Conservation (phyloP, 2,888 invertebrate species). For the Eupsilia transversa region DNA sequence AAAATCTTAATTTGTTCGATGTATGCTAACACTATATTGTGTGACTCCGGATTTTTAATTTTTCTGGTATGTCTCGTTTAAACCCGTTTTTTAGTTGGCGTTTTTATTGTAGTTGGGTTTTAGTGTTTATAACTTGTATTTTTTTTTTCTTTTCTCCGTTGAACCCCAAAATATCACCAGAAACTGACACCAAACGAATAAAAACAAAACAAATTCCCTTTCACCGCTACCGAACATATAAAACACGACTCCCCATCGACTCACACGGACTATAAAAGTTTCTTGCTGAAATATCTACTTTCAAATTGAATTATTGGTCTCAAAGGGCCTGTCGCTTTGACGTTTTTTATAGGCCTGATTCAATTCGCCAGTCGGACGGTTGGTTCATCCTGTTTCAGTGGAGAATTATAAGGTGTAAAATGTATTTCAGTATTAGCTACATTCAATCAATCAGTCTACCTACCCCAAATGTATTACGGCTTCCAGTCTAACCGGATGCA, state of each 20-base stretch:
- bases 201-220: slow-evolving; percentile 35
- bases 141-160: too few relatives aligned
- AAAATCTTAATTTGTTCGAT: too few relatives aligned
- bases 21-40: too few relatives aligned
- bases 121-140: too few relatives aligned
- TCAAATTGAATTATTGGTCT: slow-evolving; percentile 72
- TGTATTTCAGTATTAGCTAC: neutral
- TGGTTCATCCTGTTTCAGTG: slow-evolving; percentile 1
- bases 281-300: slow-evolving; percentile 55
- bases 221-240: slow-evolving; percentile 15
- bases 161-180: neutral
- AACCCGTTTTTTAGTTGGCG: too few relatives aligned
- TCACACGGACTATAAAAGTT: slow-evolving; percentile 51
- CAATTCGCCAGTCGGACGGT: slow-evolving; percentile 45
- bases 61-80: too few relatives aligned
- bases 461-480: too few relatives aligned
- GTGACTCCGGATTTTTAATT: too few relatives aligned
- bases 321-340: slow-evolving; percentile 68
- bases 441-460: too few relatives aligned
- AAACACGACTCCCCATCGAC: slow-evolving; percentile 47
- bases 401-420: slow-evolving; percentile 1
- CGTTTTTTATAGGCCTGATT: slow-evolving; percentile 68
- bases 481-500: too few relatives aligned
- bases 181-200: neutral
- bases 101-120: too few relatives aligned